Percentiles rank a stretch among this genome's conserved stretches.
Evolutionary conservation across 2,888 invertebrate species (phyloP).

Genomic region (Malthinus flaveolus): DNA sequence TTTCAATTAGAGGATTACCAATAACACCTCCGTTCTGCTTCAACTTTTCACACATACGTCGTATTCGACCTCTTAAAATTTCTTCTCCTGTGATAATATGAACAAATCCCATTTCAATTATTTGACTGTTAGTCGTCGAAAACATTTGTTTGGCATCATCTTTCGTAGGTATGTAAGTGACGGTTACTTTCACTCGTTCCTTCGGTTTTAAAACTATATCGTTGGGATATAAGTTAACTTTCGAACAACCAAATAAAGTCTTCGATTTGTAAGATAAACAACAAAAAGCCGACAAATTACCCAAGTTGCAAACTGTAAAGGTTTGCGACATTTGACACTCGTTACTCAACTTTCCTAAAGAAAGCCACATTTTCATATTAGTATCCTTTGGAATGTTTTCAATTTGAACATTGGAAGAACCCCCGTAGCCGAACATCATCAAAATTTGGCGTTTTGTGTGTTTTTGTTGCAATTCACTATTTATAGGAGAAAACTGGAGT

Average conservation of each 20-base stretch:
- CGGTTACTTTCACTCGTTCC: slow-evolving; percentile 40
- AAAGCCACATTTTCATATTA: slow-evolving; percentile 61
- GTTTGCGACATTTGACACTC: slow-evolving; percentile 53
- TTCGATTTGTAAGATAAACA: slow-evolving; percentile 42
- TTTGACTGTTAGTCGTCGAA: slow-evolving; percentile 33
- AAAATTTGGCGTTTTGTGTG: slow-evolving; percentile 49
- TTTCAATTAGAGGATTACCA: slow-evolving; percentile 37
- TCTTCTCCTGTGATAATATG: slow-evolving; percentile 48
- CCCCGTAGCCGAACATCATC: slow-evolving; percentile 64
- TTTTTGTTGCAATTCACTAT: slow-evolving; percentile 33
- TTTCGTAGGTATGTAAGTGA: slow-evolving; percentile 44
- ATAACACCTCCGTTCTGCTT: slow-evolving; percentile 35
- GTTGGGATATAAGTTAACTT: slow-evolving; percentile 43
- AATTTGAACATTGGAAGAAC: slow-evolving; percentile 58
- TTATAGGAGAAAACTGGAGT: slow-evolving; percentile 57
- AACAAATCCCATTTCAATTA: slow-evolving; percentile 48
- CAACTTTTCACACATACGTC: slow-evolving; percentile 42
- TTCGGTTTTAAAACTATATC: slow-evolving; percentile 45
- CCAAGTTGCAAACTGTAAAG: slow-evolving; percentile 60
- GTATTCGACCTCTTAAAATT: slow-evolving; percentile 46
- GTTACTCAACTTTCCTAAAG: slow-evolving; percentile 60
- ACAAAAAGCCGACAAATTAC: slow-evolving; percentile 60
- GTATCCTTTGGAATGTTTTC: slow-evolving; percentile 60
- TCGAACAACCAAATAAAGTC: slow-evolving; percentile 38
- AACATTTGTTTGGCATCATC: slow-evolving; percentile 44